Conservation (phyloP, 2,113 vertebrate species). For the Catharus bicknelli region DNA sequence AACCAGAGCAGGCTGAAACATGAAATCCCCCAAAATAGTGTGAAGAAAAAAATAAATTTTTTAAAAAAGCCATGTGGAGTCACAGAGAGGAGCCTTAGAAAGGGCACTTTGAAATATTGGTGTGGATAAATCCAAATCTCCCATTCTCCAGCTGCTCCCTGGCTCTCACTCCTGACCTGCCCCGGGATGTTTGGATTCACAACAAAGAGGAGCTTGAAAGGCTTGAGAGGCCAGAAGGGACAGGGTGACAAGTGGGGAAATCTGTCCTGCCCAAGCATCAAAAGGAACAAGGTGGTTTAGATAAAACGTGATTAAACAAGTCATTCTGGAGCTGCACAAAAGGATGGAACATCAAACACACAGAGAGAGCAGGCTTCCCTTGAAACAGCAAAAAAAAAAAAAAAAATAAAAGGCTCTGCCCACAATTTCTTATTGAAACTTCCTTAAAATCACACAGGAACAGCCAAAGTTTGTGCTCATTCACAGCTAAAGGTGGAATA, state of each 20-base stretch:
- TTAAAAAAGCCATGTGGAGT: neutral
- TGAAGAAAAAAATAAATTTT: neutral
- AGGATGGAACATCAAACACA: slow-evolving; percentile 38
- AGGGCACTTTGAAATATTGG: neutral
- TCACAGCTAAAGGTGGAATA: neutral
- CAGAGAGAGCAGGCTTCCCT: neutral
- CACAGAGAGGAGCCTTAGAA: neutral
- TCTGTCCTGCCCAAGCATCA: neutral
- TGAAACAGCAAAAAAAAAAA: neutral
- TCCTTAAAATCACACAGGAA: neutral
- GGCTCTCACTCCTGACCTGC: neutral
- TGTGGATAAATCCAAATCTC: neutral
- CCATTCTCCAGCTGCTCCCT: neutral
- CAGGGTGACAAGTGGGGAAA: neutral
- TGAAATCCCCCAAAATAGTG: fast-evolving
- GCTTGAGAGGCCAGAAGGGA: neutral
- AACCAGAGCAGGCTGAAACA: neutral
- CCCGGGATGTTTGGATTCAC: neutral
- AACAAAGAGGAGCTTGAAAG: neutral
- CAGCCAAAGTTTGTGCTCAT: neutral
- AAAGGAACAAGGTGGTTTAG: slow-evolving; percentile 6
- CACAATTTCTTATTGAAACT: neutral
- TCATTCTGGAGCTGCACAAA: neutral
- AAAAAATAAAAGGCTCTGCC: neutral
- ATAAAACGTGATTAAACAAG: neutral